A percentile compares a stretch with the other conserved stretches of the same genome.
phyloP scores from a whole-genome alignment of 2,113 vertebrate genomes.

The Todiramphus chloris region DNA sequence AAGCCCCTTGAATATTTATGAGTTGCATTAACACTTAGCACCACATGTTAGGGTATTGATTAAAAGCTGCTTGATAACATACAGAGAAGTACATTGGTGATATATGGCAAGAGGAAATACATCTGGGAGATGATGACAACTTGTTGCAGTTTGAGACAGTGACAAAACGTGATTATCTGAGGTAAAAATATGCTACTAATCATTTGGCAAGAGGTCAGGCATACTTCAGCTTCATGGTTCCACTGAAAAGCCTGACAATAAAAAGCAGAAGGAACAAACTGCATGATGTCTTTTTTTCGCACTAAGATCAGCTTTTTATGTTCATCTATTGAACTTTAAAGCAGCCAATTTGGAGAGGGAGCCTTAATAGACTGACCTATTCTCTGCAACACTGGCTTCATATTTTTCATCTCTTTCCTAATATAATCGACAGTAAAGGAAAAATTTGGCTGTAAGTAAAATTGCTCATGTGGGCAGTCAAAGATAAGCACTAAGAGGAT shows the following conservation, averaged over 20 bases:
- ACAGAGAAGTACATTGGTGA: neutral
- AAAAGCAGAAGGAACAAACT: neutral
- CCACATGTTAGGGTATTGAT: neutral
- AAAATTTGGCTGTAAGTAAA: constrained; percentile 21
- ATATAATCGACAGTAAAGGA: constrained; percentile 10
- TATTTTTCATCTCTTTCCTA: constrained; percentile 45
- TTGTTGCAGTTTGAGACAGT: neutral
- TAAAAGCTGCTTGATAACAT: neutral
- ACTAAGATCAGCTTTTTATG: neutral
- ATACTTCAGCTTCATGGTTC: neutral
- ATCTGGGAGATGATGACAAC: neutral
- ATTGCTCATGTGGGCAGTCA: neutral
- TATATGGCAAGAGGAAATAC: neutral
- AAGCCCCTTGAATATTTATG: neutral
- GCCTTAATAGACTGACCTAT: constrained; percentile 1
- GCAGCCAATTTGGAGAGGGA: neutral
- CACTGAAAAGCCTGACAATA: neutral
- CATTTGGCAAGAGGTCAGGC: neutral
- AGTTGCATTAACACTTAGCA: neutral
- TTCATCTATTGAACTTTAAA: constrained; percentile 18
- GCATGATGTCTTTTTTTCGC: neutral
- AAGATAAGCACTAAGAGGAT: neutral
- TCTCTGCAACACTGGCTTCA: constrained; percentile 5
- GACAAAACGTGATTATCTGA: neutral
- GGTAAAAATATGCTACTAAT: neutral